Evolutionary conservation across 2,797 vertebrate genomes (phyloP).

Genomic region (Protonibea diacanthus): DNA sequence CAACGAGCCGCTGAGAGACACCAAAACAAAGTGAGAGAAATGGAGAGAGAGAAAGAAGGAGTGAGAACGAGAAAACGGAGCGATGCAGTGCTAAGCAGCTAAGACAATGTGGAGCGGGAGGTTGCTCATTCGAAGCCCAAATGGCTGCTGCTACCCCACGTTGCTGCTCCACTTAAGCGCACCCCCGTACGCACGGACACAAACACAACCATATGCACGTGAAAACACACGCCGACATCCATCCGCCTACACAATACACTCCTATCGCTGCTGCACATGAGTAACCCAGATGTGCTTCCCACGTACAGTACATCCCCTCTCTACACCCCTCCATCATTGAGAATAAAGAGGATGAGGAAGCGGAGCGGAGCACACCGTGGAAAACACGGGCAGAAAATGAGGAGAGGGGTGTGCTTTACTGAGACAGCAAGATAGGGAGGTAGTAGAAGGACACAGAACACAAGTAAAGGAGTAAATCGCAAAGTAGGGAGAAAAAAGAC

Average conservation of each 20-base stretch:
- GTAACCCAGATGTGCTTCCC: constrained; percentile 73
- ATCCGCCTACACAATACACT: constrained; percentile 50
- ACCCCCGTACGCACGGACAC: constrained; percentile 24
- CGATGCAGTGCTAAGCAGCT: constrained; percentile 54
- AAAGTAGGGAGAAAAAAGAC: constrained; percentile 9
- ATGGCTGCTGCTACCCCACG: constrained; percentile 51
- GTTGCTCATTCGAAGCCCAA: constrained; percentile 46
- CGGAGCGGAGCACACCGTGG: constrained; percentile 27
- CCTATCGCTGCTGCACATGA: constrained; percentile 65
- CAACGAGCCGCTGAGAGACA: constrained; percentile 48
- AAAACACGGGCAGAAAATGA: constrained; percentile 25
- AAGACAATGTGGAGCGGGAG: constrained; percentile 51
- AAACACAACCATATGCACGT: constrained; percentile 24
- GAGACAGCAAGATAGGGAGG: background rate
- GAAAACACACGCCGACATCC: constrained; percentile 42
- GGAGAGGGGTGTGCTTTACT: constrained; percentile 18
- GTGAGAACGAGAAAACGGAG: constrained; percentile 10
- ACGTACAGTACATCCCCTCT: constrained; percentile 47
- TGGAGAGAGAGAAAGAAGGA: constrained; percentile 9
- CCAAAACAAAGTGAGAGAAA: constrained; percentile 14
- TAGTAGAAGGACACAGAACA: background rate
- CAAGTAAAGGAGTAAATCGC: constrained; percentile 1
- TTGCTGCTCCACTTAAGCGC: constrained; percentile 55
- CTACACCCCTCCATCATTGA: constrained; percentile 35
- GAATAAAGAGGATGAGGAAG: constrained; percentile 36